Conservation (phyloP, 2,888 invertebrate genomes). For the Amphiduros pacificus region DNA sequence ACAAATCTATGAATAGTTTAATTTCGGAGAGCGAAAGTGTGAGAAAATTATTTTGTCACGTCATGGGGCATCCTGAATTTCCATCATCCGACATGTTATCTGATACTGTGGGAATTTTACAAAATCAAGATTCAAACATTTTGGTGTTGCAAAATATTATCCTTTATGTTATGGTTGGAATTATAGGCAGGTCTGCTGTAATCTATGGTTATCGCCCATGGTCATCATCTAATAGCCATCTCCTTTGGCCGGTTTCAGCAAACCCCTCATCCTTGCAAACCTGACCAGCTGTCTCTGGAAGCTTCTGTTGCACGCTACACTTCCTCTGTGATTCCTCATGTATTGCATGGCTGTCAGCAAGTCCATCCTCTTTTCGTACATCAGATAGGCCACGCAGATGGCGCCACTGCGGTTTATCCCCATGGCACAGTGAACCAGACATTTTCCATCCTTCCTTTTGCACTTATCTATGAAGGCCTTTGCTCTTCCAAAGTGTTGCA, state of each 20-base stretch:
- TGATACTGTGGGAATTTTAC: too few species aligned
- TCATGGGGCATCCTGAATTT: too few species aligned
- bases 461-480: conserved; percentile 28
- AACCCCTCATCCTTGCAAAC: conserved; percentile 24
- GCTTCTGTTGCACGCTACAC: conserved; percentile 29
- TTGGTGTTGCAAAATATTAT: too few species aligned
- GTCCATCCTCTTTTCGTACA: conserved; percentile 24
- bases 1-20: too few species aligned
- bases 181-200: too few species aligned
- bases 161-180: too few species aligned
- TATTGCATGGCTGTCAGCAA: conserved; percentile 27
- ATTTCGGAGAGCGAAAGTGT: too few species aligned
- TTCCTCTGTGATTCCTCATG: conserved; percentile 24
- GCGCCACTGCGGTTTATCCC: conserved; percentile 35
- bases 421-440: conserved; percentile 33
- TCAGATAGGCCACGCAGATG: conserved; percentile 32
- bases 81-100: too few species aligned
- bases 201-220: too few species aligned
- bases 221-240: background rate
- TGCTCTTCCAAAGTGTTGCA: conserved; percentile 30
- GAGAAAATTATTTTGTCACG: too few species aligned
- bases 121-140: too few species aligned
- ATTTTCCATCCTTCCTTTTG: conserved; percentile 24
- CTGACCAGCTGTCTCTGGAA: conserved; percentile 30
- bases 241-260: conserved; percentile 21